Base-by-base conservation (phyloP, 1,140 invertebrate genomes). In the Drosophila albomicans region DNA sequence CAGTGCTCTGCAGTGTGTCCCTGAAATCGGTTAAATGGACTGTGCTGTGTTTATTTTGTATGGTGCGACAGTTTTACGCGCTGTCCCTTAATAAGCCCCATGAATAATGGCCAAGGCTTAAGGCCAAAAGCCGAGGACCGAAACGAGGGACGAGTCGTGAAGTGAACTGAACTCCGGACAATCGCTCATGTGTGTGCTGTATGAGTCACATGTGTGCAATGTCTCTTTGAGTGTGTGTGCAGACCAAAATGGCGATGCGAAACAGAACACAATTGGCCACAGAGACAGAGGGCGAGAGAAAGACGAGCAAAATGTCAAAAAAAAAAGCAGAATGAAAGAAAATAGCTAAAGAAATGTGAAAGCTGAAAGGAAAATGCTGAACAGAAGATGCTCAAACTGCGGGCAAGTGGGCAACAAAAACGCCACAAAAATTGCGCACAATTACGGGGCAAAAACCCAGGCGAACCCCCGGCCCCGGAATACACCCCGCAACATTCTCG, bases 11-110 rank as follows among this genome's bases (percentile, higher is more conserved):
- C 41, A 48, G 15, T 48, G 45, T 67, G 48, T 43, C 20, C 70
- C 48, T 46, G 65, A 75, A 89, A 89, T 90, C 85, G 78, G 85
- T 89, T 89, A 89, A 89, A 89, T 89, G 85, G 85, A 89, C 81
- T 89, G 85, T 89, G 69, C 68, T 79, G 82, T 88, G 78, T 88
- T 81, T 88, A 72, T 78, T 81, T 65, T 71, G 69, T 63, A 75
- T 72, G 72, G 25, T 45, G 64, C 69, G 74, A 77, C 68, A 79
- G 81, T 73, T 77, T 67, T 67, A 66, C 57, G 70, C 69, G 63
- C 63, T 63, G 62, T 85, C 75, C 66, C 68, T 73, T 84, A 88
- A 88, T 89, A 88, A 88, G 85, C 81, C 70, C 56, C 49, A 71
- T 89, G 81, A 89, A 89, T 81, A 79, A 88, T 88, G 68, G 56